Evolutionary conservation across 1,140 invertebrate genomes (phyloP), one percentile per base, ranked within the genome.

Genomic region (Atta texana): DNA sequence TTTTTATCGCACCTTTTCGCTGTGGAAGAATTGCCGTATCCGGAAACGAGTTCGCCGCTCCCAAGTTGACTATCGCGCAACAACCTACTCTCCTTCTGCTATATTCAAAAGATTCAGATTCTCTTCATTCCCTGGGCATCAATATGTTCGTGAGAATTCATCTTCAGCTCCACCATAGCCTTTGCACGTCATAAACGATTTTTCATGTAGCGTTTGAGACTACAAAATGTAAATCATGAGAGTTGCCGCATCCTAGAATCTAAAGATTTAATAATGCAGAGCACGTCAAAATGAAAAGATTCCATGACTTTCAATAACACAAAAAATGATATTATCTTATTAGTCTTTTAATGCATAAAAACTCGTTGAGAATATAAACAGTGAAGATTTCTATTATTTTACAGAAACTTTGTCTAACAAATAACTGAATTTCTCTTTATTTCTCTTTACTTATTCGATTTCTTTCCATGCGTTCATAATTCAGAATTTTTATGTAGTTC

Each of bases 1-100:
- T 88, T 88, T 89, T 85, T 78, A 89, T 88, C 72, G 72, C 16
- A 34, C 34, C 57, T 85, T 63, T 57, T 68, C 87, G 59, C 71
- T 34, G 51, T 24, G 16, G n/a, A 64, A 57, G 87, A 88, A 89
- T 89, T 51, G 72, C 55, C 49, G 69, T 77, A 68, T 86, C 87
- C 66, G 28, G 78, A 57, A 88, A 53, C 28, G 51, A 64, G 66
- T 21, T 53, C 28, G 53, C 12, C 64, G 34, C 51, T 77, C 63
- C 64, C 71, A 49, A 66, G 86, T 85, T 78, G 75, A 34, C 84
- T 55, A 71, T 86, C 69, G 74, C 61, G 53, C 74, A 55, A 74
- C 66, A 64, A 28, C 28, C 28, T 21, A 81, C 14, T 55, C 55
- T 61, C 51, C 24, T 44, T 75, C 49, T n/a, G 28, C 39, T 76